Conservation (phyloP, 2,797 vertebrate species). For the Sebastes hopkinsi region DNA sequence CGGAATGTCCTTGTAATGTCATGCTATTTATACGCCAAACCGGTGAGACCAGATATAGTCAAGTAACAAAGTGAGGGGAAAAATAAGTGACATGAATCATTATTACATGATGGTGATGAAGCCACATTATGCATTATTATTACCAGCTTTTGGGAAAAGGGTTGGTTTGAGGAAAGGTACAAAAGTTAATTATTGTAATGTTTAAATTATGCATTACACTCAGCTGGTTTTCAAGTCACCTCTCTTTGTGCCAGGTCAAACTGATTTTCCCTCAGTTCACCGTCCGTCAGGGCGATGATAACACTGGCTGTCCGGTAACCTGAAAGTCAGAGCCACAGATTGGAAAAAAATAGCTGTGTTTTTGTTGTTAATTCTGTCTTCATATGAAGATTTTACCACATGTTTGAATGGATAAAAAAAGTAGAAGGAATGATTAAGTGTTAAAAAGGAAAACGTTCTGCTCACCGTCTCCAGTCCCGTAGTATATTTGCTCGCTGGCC, state of each 20-base stretch:
- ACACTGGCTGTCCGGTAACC: slow-evolving; percentile 96
- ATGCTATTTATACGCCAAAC: no score
- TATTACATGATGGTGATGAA: neutral
- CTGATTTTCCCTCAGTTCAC: slow-evolving; percentile 93
- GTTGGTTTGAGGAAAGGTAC: neutral
- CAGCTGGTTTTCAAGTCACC: slow-evolving; percentile 34
- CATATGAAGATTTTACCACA: neutral
- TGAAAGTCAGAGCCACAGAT: slow-evolving; percentile 57
- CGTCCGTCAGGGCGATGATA: slow-evolving; percentile 96
- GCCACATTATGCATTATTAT: neutral
- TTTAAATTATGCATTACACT: neutral
- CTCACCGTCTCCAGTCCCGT: slow-evolving; percentile 93
- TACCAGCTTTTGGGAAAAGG: neutral
- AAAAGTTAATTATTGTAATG: neutral
- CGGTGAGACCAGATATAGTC: no score
- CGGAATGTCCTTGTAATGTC: no score
- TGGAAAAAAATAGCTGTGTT: neutral
- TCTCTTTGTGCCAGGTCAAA: slow-evolving; percentile 95
- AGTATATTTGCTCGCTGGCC: slow-evolving; percentile 99
- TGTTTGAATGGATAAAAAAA: slow-evolving; percentile 8
- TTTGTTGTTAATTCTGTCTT: slow-evolving; percentile 9
- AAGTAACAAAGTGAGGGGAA: neutral
- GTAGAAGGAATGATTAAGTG: slow-evolving; percentile 30
- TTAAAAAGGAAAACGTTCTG: slow-evolving; percentile 28
- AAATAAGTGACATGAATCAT: neutral